These are phyloP conservation scores for Phyllotis vaccarum DNA, from an alignment of 2,797 vertebrate species.

Conservation along the genomic window DNA sequence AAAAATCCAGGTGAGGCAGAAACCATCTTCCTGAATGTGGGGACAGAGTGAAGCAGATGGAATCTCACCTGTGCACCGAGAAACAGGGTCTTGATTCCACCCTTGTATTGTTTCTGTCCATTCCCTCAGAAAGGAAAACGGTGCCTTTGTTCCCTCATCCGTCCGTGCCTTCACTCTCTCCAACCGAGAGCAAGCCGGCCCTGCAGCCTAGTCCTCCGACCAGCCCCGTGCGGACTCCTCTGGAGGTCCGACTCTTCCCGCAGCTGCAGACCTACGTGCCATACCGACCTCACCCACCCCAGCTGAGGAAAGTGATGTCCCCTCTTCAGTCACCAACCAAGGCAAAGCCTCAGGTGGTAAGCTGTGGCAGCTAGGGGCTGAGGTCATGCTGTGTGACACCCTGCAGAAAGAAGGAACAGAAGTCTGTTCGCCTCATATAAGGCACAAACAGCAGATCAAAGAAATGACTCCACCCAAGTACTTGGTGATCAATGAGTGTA, in stretches of 20 bases:
- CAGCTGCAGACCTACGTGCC: constrained; percentile 90
- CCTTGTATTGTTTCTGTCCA: background rate
- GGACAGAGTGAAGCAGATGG: background rate
- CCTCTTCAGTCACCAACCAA: constrained; percentile 87
- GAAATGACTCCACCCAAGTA: background rate
- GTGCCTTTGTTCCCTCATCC: constrained; percentile 95
- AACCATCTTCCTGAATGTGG: background rate
- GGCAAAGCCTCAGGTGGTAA: constrained; percentile 92
- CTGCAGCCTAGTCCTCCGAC: constrained; percentile 90
- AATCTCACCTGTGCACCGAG: accelerated
- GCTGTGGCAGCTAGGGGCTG: constrained; percentile 70
- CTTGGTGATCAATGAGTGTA: background rate
- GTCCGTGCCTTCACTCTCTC: constrained; percentile 95
- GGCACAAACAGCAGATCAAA: background rate
- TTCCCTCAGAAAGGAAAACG: constrained; percentile 95
- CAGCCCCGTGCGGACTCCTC: constrained; percentile 89
- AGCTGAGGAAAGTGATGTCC: constrained; percentile 87
- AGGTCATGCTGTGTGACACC: background rate
- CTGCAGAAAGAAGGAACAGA: background rate
- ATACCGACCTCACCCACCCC: constrained; percentile 89
- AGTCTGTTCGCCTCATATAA: background rate
- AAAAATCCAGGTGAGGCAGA: constrained; percentile 95
- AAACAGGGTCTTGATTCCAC: background rate
- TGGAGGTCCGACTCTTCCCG: constrained; percentile 90
- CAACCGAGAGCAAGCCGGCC: constrained; percentile 90